phyloP scores from a whole-genome alignment of 1,140 invertebrate genomes.

The Neodiprion lecontei region DNA sequence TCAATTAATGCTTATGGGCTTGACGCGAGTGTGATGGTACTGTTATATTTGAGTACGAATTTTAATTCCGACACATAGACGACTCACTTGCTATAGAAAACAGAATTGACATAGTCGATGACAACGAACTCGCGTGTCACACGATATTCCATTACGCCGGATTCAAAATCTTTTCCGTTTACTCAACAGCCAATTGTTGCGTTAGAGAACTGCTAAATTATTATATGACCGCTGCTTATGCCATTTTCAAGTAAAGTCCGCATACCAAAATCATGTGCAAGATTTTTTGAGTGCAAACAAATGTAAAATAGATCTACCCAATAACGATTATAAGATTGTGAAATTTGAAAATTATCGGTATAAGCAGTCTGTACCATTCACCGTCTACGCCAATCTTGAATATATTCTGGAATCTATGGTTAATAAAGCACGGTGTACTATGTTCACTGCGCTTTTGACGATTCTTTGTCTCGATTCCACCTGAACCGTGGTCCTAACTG shows the following conservation, averaged over 20 bases:
- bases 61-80: too few species aligned
- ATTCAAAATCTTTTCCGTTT: too few species aligned
- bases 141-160: too few species aligned
- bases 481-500: slow-evolving; percentile 40
- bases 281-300: slow-evolving; percentile 35
- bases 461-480: slow-evolving; percentile 31
- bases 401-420: slow-evolving; percentile 38
- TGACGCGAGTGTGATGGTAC: too few species aligned
- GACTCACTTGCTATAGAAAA: too few species aligned
- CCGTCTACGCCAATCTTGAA: slow-evolving; percentile 49
- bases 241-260: too few species aligned
- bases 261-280: slow-evolving; percentile 35
- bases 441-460: slow-evolving; percentile 41
- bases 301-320: slow-evolving; percentile 32
- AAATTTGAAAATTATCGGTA: slow-evolving; percentile 42
- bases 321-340: slow-evolving; percentile 30
- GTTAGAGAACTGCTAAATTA: too few species aligned
- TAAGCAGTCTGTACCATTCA: slow-evolving; percentile 41
- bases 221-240: too few species aligned
- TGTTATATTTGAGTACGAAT: too few species aligned
- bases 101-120: slow-evolving; percentile 8
- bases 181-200: background rate
- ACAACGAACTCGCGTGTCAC: background rate
- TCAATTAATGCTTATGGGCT: too few species aligned
- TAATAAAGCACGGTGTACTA: slow-evolving; percentile 43